Conservation (phyloP, 1,140 invertebrate genomes). For the Habropoda laboriosa region DNA sequence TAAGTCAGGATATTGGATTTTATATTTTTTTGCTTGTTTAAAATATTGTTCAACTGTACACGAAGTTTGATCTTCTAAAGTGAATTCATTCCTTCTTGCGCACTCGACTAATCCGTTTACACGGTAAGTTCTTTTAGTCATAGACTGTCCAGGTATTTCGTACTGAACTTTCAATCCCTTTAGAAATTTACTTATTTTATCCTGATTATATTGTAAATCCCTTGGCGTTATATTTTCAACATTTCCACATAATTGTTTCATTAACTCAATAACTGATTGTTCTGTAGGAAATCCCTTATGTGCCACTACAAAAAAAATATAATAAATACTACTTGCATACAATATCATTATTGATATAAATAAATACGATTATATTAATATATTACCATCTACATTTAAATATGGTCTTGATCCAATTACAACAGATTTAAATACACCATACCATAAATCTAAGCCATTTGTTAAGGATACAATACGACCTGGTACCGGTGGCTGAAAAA, state of each 20-base stretch:
- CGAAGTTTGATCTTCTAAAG: constrained; percentile 63
- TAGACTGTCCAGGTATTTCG: constrained; percentile 78
- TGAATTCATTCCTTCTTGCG: constrained; percentile 77
- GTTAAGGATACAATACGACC: constrained; percentile 77
- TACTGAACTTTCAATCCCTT: constrained; percentile 79
- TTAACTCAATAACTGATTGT: constrained; percentile 78
- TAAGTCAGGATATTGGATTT: constrained; percentile 82
- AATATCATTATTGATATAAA: constrained; percentile 13
- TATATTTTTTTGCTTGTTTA: constrained; percentile 74
- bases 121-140: constrained; percentile 79
- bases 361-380: constrained; percentile 43
- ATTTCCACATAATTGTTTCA: constrained; percentile 66
- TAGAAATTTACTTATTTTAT: constrained; percentile 57
- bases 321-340: not conserved
- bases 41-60: constrained; percentile 83
- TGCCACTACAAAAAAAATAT: constrained; percentile 80
- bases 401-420: constrained; percentile 87
- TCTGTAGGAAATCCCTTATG: constrained; percentile 86
- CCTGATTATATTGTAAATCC: not conserved
- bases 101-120: constrained; percentile 80
- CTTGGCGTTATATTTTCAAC: not conserved
- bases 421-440: constrained; percentile 88
- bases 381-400: constrained; percentile 88
- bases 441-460: constrained; percentile 87
- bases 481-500: constrained; percentile 71